Evolutionary conservation across 2,888 invertebrate species (phyloP).

Genomic region (Xestia ashworthii): DNA sequence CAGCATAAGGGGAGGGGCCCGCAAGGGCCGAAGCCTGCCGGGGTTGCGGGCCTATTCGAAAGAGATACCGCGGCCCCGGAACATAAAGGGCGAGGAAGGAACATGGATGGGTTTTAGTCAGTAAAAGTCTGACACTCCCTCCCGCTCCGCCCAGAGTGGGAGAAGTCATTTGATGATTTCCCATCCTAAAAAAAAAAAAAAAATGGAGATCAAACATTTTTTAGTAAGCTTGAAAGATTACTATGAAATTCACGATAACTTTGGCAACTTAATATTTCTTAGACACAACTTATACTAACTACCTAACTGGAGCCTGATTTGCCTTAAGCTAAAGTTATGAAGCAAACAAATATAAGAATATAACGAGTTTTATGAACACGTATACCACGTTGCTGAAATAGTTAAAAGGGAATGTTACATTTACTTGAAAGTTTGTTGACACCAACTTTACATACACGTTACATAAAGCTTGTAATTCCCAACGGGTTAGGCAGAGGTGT

Average conservation of each 20-base stretch:
- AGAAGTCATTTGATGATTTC: too few relatives aligned
- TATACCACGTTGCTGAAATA: not conserved
- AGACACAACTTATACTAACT: slow-evolving; percentile 12
- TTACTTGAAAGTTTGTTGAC: slow-evolving; percentile 24
- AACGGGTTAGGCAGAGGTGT: not conserved
- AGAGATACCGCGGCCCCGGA: too few relatives aligned
- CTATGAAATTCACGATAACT: not conserved
- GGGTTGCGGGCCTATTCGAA: too few relatives aligned
- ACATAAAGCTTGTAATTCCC: not conserved
- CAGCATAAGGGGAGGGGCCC: too few relatives aligned
- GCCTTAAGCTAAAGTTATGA: slow-evolving; percentile 17
- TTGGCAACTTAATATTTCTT: not conserved
- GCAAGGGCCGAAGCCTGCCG: too few relatives aligned
- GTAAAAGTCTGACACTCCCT: too few relatives aligned
- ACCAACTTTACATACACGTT: slow-evolving; percentile 10
- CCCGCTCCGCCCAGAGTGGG: too few relatives aligned
- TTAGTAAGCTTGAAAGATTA: not conserved
- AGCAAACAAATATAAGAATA: slow-evolving; percentile 21
- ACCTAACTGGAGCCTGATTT: slow-evolving; percentile 7
- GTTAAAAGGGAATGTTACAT: slow-evolving; percentile 11
- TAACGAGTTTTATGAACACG: slow-evolving; percentile 30
- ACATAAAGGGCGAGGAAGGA: too few relatives aligned
- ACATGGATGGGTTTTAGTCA: too few relatives aligned
- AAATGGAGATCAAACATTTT: not conserved
- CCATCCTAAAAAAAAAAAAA: too few relatives aligned